These are phyloP conservation scores for Poecilobothrus nobilitatus DNA, from an alignment of 2,888 invertebrate genomes.

Conservation along the genomic window DNA sequence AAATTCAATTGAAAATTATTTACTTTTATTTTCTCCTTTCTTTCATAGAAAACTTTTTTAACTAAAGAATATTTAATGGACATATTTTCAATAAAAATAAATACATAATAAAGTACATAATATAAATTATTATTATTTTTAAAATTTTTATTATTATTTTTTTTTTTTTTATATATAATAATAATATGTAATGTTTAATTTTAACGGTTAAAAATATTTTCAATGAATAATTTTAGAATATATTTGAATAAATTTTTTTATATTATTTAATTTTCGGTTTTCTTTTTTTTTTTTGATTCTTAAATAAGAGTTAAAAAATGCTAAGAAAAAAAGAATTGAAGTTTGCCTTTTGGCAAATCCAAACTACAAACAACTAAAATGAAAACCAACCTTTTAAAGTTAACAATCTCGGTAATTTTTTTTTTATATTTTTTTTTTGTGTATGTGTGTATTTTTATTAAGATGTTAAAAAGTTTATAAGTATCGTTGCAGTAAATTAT, in stretches of 20 bases:
- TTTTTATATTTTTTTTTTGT: neutral
- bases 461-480: neutral
- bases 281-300: too few species aligned
- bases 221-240: constrained; percentile 6
- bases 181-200: neutral
- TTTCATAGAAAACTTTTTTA: too few species aligned
- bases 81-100: too few species aligned
- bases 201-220: neutral
- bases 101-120: too few species aligned
- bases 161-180: neutral
- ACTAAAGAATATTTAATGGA: too few species aligned
- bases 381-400: neutral
- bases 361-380: too few species aligned
- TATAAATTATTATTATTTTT: too few species aligned
- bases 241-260: neutral
- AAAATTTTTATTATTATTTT: neutral
- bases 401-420: neutral
- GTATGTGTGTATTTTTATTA: neutral
- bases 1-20: too few species aligned
- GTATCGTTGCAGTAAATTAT: neutral
- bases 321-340: too few species aligned
- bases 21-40: too few species aligned
- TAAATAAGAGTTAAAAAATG: too few species aligned
- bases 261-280: neutral
- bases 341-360: neutral